Evolutionary conservation across 1,140 invertebrate species (phyloP), one percentile per base, ranked within the genome.

Genomic region (Ladona fulva): DNA sequence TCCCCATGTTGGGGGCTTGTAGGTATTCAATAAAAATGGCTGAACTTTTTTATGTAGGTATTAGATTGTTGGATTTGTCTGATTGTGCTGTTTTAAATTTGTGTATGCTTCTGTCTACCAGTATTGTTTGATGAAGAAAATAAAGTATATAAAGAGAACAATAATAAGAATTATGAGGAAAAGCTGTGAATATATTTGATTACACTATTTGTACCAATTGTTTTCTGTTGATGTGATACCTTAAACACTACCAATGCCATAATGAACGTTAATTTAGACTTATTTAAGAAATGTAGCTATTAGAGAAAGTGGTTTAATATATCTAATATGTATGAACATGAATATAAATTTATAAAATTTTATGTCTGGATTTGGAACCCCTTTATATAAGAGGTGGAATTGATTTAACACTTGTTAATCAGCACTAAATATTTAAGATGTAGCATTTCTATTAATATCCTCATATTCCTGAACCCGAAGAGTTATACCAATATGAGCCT

Each of bases 261-360:
- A 19, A 66, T 19, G 52, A 16, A 19, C 12, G 12, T 66, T 66
- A 6, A 66, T 19, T 66, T 16, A 19, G 52, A 6, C 52, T 12
- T 6, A 66, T 6, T 37, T 37, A 37, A 66, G n/a, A 66, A 12
- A 12, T 66, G 12, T 66, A 66, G 52, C 14, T 19, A 66, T 66
- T 16, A 66, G 52, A 66, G 1, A 12, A 6, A 5, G 3, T 66
- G n/a, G 52, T 22, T 19, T 66, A 66, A 66, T 66, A 52, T 19
- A 66, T 66, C 14, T 66, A 37, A 66, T 66, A 66, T 66, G n/a
- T 66, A 66, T 66, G n/a, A 12, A 66, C 1, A 66, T 66, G n/a
- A 19, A 66, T 66, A 66, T 66, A 66, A 16, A 12, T 66, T 66
- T 66, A 66, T 66, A 66, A 66, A 66, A 66, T 66, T 66, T 66